Evolutionary conservation across 2,888 invertebrate genomes (phyloP).

Genomic region (Macaria liturata): DNA sequence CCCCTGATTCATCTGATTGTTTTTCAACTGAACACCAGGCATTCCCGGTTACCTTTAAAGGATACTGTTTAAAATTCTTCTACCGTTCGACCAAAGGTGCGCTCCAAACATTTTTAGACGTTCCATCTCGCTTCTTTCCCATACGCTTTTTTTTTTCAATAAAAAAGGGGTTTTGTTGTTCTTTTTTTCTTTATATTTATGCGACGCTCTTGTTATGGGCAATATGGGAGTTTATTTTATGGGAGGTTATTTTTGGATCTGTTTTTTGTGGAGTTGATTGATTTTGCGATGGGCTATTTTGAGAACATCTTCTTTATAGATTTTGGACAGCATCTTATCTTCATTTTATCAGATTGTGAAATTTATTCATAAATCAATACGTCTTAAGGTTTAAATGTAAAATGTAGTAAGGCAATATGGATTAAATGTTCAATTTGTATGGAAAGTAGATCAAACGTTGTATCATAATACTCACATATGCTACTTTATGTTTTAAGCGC

Average conservation of each 20-base stretch:
- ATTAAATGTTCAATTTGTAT: no score
- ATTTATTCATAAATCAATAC: no score
- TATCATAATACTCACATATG: no score
- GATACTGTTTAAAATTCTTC: constrained; percentile 76
- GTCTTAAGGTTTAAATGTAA: no score
- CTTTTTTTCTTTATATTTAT: constrained; percentile 39
- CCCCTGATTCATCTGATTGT: constrained; percentile 50
- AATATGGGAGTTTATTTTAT: constrained; percentile 28
- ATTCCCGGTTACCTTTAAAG: constrained; percentile 66
- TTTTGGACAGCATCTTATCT: no score
- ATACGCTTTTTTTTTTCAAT: constrained; percentile 58
- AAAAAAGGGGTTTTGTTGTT: constrained; percentile 46
- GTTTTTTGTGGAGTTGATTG: constrained; percentile 13
- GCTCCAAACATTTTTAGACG: constrained; percentile 75
- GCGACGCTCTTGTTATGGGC: constrained; percentile 31
- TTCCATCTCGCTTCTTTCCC: constrained; percentile 63
- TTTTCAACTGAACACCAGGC: constrained; percentile 51
- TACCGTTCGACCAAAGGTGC: constrained; percentile 64
- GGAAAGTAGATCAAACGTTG: no score
- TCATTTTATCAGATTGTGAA: no score
- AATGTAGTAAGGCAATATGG: no score
- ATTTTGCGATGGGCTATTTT: constrained; percentile 15
- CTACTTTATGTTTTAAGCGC: no score
- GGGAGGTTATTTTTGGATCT: constrained; percentile 16
- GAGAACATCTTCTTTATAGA: neutral